Base-by-base conservation (phyloP, 2,888 invertebrate species). In the Megalurothrips usitatus region DNA sequence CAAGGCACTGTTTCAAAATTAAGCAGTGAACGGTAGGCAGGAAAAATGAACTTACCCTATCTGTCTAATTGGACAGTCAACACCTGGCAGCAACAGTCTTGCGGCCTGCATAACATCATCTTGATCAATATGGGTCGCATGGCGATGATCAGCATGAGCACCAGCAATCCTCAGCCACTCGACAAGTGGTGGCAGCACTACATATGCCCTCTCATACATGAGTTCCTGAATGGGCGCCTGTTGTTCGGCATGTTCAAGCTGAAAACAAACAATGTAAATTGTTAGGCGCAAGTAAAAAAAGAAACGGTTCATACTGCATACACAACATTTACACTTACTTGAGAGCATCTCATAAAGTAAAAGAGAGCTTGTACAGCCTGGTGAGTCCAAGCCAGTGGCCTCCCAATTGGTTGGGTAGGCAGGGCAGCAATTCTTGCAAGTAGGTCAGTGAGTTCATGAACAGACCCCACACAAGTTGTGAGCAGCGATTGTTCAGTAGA, bases 291-390 rank as follows among this genome's bases (percentile, higher is more conserved):
- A 26, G 23, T 80, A n/a, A 19, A 58, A 58, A 58, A 14, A 58
- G 58, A 11, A 79, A 23, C n/a, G n/a, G 26, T 80, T 8, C 52
- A 79, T 78, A 2, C 28, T 4, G 19, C 17, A 19, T 11, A 79
- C 80, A 3, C 19, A 47, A 79, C 12, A 8, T 68, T 26, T 81
- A 58, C 78, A 82, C 82, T 82, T 84, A 93, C 90, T 90, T 94
- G 96, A 0, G 96, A 95, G 87, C 96, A 96, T 79, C 96, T 89
- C 96, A 96, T 96, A 86, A 96, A 96, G 87, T 96, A 96, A 87
- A 96, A 96, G 1, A 96, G 89, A 0, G 95, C 92, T 79, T 93
- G 91, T 79, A 96, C 90, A 0, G 96, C 96, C 63, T 83, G 83
- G 49, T 84, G 82, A 14, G 85, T 84, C 82, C 85, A 85, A 14